Evolutionary conservation across 2,888 invertebrate genomes (phyloP).

Genomic region (Lycocerus yunnanus): DNA sequence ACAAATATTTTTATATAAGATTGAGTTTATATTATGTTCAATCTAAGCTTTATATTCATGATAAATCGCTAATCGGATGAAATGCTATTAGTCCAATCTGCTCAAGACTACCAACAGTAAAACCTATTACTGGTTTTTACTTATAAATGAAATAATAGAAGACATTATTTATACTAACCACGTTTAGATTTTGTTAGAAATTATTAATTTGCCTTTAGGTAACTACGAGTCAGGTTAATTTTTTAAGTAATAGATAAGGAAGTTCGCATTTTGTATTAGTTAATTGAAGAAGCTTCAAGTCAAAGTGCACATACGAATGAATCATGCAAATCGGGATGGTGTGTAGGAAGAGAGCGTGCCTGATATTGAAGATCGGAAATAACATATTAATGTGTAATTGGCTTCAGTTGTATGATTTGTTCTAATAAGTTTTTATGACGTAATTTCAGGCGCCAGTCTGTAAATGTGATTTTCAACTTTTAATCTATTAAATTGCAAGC

Average conservation of each 20-base stretch:
- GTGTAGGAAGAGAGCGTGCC: conserved; percentile 34
- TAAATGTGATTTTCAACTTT: conserved; percentile 1
- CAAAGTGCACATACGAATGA: conserved; percentile 27
- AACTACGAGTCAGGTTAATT: not conserved
- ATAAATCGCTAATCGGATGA: not conserved
- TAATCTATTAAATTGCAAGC: not conserved
- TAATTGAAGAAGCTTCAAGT: conserved; percentile 19
- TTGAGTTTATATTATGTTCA: not conserved
- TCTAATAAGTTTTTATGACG: conserved; percentile 39
- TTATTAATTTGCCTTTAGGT: not conserved
- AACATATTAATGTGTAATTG: conserved; percentile 44
- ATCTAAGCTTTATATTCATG: not conserved
- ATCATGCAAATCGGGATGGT: conserved; percentile 33
- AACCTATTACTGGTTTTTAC: not conserved
- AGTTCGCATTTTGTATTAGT: conserved; percentile 20
- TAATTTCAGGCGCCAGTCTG: conserved; percentile 41
- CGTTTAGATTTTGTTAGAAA: not conserved
- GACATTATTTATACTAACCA: too few relatives aligned
- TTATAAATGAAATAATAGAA: not conserved
- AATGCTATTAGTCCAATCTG: conserved; percentile 1
- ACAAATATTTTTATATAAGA: not conserved
- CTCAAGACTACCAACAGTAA: not conserved
- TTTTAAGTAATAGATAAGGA: conserved; percentile 10
- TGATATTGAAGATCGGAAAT: conserved; percentile 39
- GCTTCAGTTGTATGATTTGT: conserved; percentile 40